These are phyloP conservation scores for Prochilodus magdalenae DNA, from an alignment of 2,113 vertebrate species.

Conservation along the genomic window DNA sequence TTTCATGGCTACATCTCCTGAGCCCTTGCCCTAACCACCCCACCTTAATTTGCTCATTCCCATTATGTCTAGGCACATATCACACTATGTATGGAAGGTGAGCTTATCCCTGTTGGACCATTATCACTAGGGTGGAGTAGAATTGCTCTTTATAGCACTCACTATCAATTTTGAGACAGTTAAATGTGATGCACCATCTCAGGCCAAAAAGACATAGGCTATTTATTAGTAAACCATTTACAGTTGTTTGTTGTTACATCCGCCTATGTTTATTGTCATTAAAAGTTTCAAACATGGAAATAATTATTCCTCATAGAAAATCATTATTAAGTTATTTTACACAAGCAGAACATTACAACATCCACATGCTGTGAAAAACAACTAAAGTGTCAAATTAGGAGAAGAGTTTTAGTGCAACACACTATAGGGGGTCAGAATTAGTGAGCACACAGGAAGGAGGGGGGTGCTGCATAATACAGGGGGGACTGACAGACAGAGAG, in stretches of 20 bases:
- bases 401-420: conserved; percentile 28
- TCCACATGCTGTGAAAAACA: neutral
- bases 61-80: neutral
- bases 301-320: neutral
- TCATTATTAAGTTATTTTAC: neutral
- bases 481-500: conserved; percentile 40
- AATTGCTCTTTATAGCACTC: neutral
- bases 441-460: neutral
- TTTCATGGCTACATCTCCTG: neutral
- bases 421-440: conserved; percentile 1
- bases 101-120: neutral
- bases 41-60: neutral
- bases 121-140: neutral
- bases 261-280: neutral
- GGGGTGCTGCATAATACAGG: conserved; percentile 46
- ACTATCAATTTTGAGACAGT: neutral
- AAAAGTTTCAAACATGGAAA: neutral
- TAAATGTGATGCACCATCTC: neutral
- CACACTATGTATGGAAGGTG: neutral
- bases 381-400: neutral
- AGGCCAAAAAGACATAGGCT: neutral
- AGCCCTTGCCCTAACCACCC: neutral
- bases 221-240: neutral
- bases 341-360: neutral
- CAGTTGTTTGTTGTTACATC: neutral